phyloP scores from a whole-genome alignment of 2,113 vertebrate genomes.

The Loxodonta africana region DNA sequence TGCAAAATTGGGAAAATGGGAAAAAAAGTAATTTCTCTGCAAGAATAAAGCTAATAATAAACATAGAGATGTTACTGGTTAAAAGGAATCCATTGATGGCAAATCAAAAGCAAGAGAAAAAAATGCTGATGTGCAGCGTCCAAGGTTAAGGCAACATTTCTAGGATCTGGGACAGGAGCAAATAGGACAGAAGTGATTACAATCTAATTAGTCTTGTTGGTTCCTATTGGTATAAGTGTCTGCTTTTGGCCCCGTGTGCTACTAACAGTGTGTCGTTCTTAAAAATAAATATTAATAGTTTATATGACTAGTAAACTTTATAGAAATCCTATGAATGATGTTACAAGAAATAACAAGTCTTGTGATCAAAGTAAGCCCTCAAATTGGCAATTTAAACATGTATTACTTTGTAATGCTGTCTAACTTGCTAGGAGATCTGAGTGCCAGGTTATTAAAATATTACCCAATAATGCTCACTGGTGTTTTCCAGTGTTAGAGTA shows the following conservation, averaged over 20 bases:
- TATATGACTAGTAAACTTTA: background rate
- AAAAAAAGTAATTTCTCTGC: background rate
- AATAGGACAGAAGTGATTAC: background rate
- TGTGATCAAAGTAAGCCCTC: background rate
- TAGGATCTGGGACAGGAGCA: background rate
- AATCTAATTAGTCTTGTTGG: background rate
- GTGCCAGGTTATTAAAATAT: background rate
- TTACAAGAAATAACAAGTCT: background rate
- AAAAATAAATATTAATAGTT: background rate
- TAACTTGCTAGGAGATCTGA: background rate
- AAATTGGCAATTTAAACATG: background rate
- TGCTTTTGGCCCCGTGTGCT: background rate
- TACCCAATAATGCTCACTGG: background rate
- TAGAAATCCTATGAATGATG: background rate
- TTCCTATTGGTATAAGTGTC: background rate
- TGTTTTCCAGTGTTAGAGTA: background rate
- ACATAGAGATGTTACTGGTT: background rate
- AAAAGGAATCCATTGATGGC: background rate
- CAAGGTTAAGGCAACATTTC: background rate
- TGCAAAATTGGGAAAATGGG: background rate
- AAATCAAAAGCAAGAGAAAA: background rate
- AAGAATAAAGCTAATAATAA: background rate
- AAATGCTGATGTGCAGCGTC: background rate
- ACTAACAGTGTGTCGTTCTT: background rate
- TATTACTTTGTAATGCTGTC: background rate